Evolutionary conservation across 2,888 invertebrate species (phyloP).

Genomic region (Lampropteryx suffumata): DNA sequence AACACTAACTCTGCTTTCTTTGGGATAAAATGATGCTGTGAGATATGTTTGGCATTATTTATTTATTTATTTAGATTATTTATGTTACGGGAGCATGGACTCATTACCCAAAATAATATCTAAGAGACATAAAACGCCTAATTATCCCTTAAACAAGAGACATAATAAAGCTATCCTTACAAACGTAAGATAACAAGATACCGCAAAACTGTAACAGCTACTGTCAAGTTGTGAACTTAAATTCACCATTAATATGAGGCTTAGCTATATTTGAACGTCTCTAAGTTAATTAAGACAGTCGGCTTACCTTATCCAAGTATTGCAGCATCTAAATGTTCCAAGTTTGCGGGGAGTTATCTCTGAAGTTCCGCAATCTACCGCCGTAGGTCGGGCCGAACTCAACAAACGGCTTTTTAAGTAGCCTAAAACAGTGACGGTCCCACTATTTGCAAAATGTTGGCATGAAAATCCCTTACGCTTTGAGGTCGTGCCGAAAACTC

Average conservation of each 20-base stretch:
- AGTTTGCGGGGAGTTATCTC: slow-evolving; percentile 76
- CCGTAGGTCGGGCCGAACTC: slow-evolving; percentile 74
- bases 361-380: slow-evolving; percentile 76
- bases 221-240: slow-evolving; percentile 41
- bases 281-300: slow-evolving; percentile 75
- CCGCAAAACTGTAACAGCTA: slow-evolving; percentile 24
- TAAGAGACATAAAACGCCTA: slow-evolving; percentile 6
- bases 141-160: slow-evolving; percentile 17
- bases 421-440: slow-evolving; percentile 61
- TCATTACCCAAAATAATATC: neutral
- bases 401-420: slow-evolving; percentile 76
- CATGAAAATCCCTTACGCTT: slow-evolving; percentile 65
- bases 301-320: slow-evolving; percentile 78
- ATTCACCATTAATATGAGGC: slow-evolving; percentile 50
- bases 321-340: slow-evolving; percentile 77
- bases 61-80: too few relatives aligned
- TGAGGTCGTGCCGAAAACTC: slow-evolving; percentile 32
- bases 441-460: slow-evolving; percentile 49
- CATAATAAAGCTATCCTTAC: slow-evolving; percentile 17
- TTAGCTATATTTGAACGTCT: slow-evolving; percentile 59
- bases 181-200: slow-evolving; percentile 18
- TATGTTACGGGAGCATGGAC: neutral
- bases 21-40: too few relatives aligned
- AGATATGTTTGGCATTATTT: too few relatives aligned
- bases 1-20: too few relatives aligned